phyloP scores from a whole-genome alignment of 2,113 vertebrate species.

The Xenus cinereus region DNA sequence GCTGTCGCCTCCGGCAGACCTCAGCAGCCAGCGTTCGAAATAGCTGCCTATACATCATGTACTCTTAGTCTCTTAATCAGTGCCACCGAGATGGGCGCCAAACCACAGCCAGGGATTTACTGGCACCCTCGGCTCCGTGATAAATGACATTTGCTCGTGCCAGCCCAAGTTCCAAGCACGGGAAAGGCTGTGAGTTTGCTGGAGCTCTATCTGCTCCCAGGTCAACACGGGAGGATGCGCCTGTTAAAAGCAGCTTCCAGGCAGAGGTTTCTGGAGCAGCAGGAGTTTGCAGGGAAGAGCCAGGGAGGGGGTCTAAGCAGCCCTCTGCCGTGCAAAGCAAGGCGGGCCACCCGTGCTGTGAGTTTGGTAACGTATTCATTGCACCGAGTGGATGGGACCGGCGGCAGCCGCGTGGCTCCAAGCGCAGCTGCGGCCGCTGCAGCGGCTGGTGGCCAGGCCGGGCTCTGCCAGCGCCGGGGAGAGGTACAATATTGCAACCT shows the following conservation, averaged over 20 bases:
- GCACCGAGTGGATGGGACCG: fast-evolving
- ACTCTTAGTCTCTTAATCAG: neutral
- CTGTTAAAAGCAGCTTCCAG: neutral
- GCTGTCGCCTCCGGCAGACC: neutral
- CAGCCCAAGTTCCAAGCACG: neutral
- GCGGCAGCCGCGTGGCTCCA: fast-evolving
- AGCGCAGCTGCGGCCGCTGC: neutral
- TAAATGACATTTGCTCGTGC: neutral
- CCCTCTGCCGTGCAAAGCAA: neutral
- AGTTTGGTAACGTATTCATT: neutral
- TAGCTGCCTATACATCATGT: neutral
- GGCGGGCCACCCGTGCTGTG: neutral
- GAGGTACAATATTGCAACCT: conserved; percentile 24
- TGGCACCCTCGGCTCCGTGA: neutral
- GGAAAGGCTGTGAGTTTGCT: neutral
- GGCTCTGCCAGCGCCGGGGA: neutral
- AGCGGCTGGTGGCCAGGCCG: neutral
- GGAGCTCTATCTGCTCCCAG: neutral
- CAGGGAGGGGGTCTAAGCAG: fast-evolving
- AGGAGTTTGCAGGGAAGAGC: neutral
- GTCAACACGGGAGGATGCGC: neutral
- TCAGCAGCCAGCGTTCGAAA: neutral
- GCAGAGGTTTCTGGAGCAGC: neutral
- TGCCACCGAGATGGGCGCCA: fast-evolving
- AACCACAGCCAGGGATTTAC: neutral